These are phyloP conservation scores for Daktulosphaira vitifoliae DNA, from an alignment of 1,140 invertebrate species.

Conservation along the genomic window DNA sequence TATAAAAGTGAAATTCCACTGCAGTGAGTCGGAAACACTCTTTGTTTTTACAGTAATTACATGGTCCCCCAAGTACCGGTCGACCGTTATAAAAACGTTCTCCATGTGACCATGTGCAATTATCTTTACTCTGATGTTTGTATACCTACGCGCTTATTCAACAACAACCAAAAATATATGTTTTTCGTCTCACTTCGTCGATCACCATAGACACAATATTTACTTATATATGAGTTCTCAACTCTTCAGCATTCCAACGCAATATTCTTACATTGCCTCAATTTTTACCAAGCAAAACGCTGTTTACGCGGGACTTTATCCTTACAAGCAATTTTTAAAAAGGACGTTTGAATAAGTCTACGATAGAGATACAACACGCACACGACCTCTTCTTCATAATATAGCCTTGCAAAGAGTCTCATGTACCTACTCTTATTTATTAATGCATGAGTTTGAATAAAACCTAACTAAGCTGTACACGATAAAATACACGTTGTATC, in stretches of 20 bases:
- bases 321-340: not conserved
- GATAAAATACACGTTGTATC: no score
- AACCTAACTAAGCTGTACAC: no score
- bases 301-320: no score
- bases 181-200: constrained; percentile 19
- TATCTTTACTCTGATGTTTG: not conserved
- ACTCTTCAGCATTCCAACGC: constrained; percentile 6
- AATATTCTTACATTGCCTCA: not conserved
- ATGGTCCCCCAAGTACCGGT: constrained; percentile 16
- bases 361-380: constrained; percentile 8
- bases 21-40: constrained; percentile 27
- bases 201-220: constrained; percentile 28
- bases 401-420: not conserved
- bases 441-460: no score
- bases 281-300: not conserved
- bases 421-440: no score
- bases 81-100: constrained; percentile 31
- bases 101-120: constrained; percentile 12
- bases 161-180: not conserved
- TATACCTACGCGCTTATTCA: not conserved
- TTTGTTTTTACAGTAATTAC: constrained; percentile 34
- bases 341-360: not conserved
- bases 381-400: not conserved
- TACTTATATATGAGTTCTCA: constrained; percentile 14
- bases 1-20: constrained; percentile 24